Conservation (phyloP, 2,888 invertebrate species). For the Pristionchus exspectatus region DNA sequence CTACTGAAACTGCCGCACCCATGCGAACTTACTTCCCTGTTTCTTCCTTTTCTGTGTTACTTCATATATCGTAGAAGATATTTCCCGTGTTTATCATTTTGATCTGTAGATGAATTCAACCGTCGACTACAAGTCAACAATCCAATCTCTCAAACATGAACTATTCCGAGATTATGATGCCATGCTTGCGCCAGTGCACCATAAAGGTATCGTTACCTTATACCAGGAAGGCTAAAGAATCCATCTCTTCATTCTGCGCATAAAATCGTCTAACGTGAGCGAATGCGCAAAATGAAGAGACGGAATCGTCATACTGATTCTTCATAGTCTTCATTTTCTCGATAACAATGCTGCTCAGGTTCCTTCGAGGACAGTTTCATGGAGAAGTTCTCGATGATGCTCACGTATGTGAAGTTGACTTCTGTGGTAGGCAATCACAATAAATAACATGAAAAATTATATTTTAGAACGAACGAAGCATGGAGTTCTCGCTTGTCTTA, state of each 20-base stretch:
- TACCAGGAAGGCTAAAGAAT: background rate
- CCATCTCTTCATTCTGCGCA: background rate
- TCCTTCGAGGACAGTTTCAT: background rate
- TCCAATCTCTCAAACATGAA: background rate
- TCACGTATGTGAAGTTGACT: background rate
- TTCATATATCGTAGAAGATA: background rate
- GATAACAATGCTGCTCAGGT: background rate
- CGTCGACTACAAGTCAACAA: background rate
- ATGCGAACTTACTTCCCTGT: background rate
- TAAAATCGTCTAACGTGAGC: too few species aligned
- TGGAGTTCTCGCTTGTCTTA: background rate
- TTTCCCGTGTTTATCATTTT: background rate
- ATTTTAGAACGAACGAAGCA: conserved; percentile 39
- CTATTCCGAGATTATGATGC: background rate
- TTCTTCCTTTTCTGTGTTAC: background rate
- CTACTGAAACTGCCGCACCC: background rate
- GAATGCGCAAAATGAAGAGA: background rate
- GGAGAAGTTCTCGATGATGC: conserved; percentile 14
- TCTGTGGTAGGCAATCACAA: background rate
- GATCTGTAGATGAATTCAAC: background rate
- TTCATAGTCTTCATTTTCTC: background rate
- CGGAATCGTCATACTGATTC: background rate
- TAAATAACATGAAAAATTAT: background rate
- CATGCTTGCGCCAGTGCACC: background rate
- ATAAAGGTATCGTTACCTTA: background rate